Conservation (phyloP, 1,140 invertebrate species). For the Aphaenogaster floridana region DNA sequence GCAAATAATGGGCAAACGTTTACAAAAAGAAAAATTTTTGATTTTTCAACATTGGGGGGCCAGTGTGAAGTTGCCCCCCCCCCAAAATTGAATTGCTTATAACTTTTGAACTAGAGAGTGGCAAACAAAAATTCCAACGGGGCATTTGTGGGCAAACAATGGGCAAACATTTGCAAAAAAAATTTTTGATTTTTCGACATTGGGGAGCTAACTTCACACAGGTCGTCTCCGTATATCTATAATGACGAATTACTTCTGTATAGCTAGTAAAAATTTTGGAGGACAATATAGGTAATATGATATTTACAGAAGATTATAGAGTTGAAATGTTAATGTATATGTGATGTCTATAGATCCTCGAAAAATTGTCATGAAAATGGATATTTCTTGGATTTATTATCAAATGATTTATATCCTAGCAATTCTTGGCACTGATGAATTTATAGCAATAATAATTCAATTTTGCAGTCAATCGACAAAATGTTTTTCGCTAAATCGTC, state of each 20-base stretch:
- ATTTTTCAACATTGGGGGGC: too few relatives aligned
- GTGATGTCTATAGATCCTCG: too few relatives aligned
- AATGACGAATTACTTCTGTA: neutral
- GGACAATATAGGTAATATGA: neutral
- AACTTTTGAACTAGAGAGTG: too few relatives aligned
- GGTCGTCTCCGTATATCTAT: neutral
- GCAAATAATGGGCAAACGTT: too few relatives aligned
- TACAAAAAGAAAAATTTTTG: too few relatives aligned
- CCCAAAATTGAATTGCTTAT: too few relatives aligned
- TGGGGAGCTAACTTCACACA: too few relatives aligned
- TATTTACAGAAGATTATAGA: neutral
- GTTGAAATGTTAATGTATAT: neutral
- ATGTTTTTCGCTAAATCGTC: neutral
- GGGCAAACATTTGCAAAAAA: too few relatives aligned
- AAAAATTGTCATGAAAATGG: neutral
- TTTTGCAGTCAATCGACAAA: neutral
- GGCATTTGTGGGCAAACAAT: too few relatives aligned
- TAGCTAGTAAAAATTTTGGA: neutral
- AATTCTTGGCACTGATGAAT: neutral
- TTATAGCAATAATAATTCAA: conserved; percentile 12
- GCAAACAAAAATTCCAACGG: too few relatives aligned
- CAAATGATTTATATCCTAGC: neutral
- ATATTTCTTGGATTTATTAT: neutral
- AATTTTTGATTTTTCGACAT: too few relatives aligned
- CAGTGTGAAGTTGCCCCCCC: too few relatives aligned